phyloP scores from a whole-genome alignment of 2,888 invertebrate genomes.

The Latrodectus elegans region DNA sequence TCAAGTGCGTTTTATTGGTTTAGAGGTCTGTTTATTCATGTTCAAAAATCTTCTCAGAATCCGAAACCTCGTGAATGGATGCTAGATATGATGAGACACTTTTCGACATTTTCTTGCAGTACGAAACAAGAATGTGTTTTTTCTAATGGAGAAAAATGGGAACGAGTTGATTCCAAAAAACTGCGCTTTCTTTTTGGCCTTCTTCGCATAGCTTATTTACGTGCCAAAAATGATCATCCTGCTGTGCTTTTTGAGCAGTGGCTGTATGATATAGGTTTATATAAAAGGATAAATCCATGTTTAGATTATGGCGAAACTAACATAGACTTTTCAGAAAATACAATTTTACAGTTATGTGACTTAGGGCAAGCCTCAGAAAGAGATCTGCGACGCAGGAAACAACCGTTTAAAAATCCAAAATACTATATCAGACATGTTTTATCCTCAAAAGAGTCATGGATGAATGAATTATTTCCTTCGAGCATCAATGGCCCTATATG shows the following conservation, averaged over 20 bases:
- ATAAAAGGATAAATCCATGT: slow-evolving; percentile 16
- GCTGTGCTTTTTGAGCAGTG: slow-evolving; percentile 55
- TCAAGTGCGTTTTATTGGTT: slow-evolving; percentile 43
- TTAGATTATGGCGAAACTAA: slow-evolving; percentile 13
- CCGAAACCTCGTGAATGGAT: slow-evolving; percentile 59
- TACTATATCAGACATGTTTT: slow-evolving; percentile 48
- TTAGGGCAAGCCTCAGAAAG: slow-evolving; percentile 60
- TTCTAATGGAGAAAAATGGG: slow-evolving; percentile 54
- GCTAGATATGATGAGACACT: slow-evolving; percentile 25
- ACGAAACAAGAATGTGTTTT: slow-evolving; percentile 42
- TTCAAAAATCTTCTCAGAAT: slow-evolving; percentile 25
- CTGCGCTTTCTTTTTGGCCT: slow-evolving; percentile 52
- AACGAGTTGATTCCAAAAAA: slow-evolving; percentile 32
- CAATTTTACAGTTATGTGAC: slow-evolving; percentile 17
- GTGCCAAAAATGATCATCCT: slow-evolving; percentile 41
- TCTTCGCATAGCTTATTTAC: slow-evolving; percentile 35
- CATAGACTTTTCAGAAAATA: slow-evolving; percentile 19
- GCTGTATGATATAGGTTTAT: slow-evolving; percentile 65
- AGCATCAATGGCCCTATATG: slow-evolving; percentile 35
- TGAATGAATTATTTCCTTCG: slow-evolving; percentile 42
- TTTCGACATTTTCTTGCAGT: not conserved
- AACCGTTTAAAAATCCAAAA: slow-evolving; percentile 46
- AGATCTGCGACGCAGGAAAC: slow-evolving; percentile 54
- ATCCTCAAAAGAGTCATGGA: slow-evolving; percentile 1
- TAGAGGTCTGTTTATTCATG: slow-evolving; percentile 48